Conservation (phyloP, 2,113 vertebrate genomes). For the Mastomys natalensis region DNA sequence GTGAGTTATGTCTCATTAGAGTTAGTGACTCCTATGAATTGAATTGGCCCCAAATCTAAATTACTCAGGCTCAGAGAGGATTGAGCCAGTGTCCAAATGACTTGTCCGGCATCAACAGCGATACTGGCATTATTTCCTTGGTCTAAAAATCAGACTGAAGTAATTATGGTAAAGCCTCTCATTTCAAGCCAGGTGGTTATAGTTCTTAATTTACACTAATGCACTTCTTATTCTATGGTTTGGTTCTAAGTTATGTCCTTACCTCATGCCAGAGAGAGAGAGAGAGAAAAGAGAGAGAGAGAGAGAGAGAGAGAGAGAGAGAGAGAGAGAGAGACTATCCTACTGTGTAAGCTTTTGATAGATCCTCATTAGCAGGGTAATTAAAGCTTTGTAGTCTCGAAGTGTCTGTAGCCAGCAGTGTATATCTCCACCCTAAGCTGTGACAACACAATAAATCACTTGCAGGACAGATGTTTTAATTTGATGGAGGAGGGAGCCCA, state of each 20-base stretch:
- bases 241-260: conserved; percentile 49
- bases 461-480: conserved; percentile 76
- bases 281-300: conserved; percentile 43
- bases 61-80: conserved; percentile 47
- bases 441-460: conserved; percentile 73
- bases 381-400: conserved; percentile 66
- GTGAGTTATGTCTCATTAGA: conserved; percentile 51
- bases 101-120: not conserved
- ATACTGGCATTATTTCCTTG: conserved; percentile 41
- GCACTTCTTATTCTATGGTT: not conserved
- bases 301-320: conserved; percentile 7
- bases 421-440: conserved; percentile 61
- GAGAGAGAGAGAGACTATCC: conserved; percentile 11
- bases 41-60: conserved; percentile 50
- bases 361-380: conserved; percentile 49
- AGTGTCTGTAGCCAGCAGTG: conserved; percentile 61
- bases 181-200: not conserved
- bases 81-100: not conserved
- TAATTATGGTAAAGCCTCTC: conserved; percentile 22
- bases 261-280: not conserved
- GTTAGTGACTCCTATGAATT: conserved; percentile 46
- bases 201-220: conserved; percentile 64
- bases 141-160: conserved; percentile 42
- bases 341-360: conserved; percentile 59
- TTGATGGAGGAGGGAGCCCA: conserved; percentile 61